Percentiles rank a stretch among this genome's conserved stretches.
phyloP scores from a whole-genome alignment of 2,113 vertebrate genomes.

The Cranoglanis bouderius region DNA sequence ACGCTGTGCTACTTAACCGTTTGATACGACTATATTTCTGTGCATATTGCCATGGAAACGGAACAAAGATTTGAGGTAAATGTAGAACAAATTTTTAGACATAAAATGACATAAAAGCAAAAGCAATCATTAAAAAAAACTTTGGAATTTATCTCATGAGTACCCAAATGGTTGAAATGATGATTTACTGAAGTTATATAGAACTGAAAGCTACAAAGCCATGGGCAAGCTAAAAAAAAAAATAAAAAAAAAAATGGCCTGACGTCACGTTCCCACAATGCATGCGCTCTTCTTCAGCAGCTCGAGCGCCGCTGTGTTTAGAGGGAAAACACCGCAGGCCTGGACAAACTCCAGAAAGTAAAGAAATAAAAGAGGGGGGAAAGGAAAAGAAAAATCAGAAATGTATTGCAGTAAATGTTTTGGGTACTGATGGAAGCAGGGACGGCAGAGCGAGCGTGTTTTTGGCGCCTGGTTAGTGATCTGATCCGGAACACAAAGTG shows the following conservation, averaged over 20 bases:
- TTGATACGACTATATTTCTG: background rate
- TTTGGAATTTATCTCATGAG: background rate
- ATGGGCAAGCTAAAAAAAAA: background rate
- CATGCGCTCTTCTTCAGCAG: conserved; percentile 64
- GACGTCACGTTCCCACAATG: conserved; percentile 82
- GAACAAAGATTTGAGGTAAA: background rate
- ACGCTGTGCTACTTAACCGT: background rate
- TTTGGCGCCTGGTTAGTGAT: conserved; percentile 24
- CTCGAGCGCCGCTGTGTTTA: conserved; percentile 65
- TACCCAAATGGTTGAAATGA: background rate
- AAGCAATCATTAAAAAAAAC: background rate
- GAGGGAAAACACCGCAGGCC: conserved; percentile 68
- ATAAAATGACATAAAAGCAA: background rate
- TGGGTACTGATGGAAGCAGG: conserved; percentile 14
- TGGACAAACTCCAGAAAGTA: conserved; percentile 60
- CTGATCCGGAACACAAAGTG: conserved; percentile 20
- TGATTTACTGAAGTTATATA: no score
- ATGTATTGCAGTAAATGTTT: conserved; percentile 52
- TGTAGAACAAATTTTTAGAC: background rate
- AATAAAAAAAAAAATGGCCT: conserved; percentile 38
- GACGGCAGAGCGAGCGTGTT: background rate
- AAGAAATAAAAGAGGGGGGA: conserved; percentile 42
- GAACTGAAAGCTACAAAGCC: background rate
- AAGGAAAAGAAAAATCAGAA: background rate
- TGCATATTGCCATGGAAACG: conserved; percentile 2